phyloP scores from a whole-genome alignment of 2,888 invertebrate species.

The Conistra vaccinii region DNA sequence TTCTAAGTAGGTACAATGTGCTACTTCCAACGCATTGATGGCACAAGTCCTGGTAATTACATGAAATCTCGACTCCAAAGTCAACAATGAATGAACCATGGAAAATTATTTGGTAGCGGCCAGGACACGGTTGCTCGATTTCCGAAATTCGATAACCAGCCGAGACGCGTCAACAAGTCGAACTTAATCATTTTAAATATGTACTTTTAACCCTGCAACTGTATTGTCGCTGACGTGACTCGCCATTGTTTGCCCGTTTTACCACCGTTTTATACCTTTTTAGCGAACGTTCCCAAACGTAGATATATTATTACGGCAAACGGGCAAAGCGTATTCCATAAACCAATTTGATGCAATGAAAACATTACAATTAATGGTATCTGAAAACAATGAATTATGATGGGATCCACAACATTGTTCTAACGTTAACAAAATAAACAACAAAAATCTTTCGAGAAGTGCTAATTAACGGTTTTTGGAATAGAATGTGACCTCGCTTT shows the following conservation, averaged over 20 bases:
- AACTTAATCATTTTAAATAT: conserved; percentile 88
- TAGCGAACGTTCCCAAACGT: conserved; percentile 63
- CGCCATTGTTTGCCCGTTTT: conserved; percentile 83
- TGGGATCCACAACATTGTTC: conserved; percentile 32
- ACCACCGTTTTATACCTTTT: conserved; percentile 79
- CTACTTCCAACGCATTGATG: conserved; percentile 28
- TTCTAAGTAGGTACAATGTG: conserved; percentile 10
- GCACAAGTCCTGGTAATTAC: conserved; percentile 57
- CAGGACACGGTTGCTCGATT: conserved; percentile 73
- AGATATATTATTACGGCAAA: conserved; percentile 57
- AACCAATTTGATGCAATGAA: conserved; percentile 51
- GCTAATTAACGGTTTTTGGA: conserved; percentile 71
- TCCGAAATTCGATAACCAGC: conserved; percentile 86
- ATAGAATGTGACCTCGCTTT: conserved; percentile 75
- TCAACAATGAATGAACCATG: conserved; percentile 77
- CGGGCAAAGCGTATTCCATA: conserved; percentile 47
- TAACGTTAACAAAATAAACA: conserved; percentile 28
- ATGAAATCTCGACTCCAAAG: conserved; percentile 58
- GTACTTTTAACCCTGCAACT: conserved; percentile 81
- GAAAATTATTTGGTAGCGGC: conserved; percentile 81
- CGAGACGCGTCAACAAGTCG: conserved; percentile 88
- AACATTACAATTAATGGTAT: conserved; percentile 51
- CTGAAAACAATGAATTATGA: conserved; percentile 45
- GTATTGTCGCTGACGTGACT: conserved; percentile 77
- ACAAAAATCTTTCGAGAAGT: conserved; percentile 53